Percentiles rank a stretch among this genome's conserved stretches.
Conservation (phyloP, 2,113 vertebrate genomes). For the Rhynchopsitta pachyrhyncha region DNA sequence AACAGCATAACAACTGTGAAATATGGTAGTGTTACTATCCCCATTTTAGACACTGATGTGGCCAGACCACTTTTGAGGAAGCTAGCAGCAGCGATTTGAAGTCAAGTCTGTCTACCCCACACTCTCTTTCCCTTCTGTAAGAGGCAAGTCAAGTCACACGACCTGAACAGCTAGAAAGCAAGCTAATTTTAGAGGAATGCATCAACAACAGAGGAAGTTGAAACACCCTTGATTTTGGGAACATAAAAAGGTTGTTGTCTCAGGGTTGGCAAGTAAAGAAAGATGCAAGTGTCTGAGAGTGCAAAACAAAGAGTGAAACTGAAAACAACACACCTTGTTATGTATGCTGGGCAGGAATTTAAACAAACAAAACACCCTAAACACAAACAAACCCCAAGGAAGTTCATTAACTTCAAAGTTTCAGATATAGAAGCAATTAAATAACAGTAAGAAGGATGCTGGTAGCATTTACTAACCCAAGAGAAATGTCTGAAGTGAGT, state of each 20-base stretch:
- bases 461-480: background rate
- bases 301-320: background rate
- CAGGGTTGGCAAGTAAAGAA: background rate
- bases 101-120: background rate
- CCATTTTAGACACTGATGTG: background rate
- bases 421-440: background rate
- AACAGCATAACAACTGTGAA: background rate
- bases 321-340: background rate
- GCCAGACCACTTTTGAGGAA: background rate
- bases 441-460: background rate
- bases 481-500: background rate
- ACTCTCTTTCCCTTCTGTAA: background rate
- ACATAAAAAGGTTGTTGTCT: background rate
- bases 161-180: background rate
- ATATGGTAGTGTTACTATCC: background rate
- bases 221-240: background rate
- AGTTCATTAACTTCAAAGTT: background rate
- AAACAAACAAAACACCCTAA: background rate
- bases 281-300: background rate
- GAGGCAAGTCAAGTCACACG: background rate
- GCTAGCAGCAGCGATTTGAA: background rate
- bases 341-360: background rate
- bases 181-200: background rate
- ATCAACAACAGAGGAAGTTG: background rate
- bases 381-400: background rate